These are phyloP conservation scores for Cephus pulcher DNA, from an alignment of 2,888 invertebrate genomes.

Conservation along the genomic window DNA sequence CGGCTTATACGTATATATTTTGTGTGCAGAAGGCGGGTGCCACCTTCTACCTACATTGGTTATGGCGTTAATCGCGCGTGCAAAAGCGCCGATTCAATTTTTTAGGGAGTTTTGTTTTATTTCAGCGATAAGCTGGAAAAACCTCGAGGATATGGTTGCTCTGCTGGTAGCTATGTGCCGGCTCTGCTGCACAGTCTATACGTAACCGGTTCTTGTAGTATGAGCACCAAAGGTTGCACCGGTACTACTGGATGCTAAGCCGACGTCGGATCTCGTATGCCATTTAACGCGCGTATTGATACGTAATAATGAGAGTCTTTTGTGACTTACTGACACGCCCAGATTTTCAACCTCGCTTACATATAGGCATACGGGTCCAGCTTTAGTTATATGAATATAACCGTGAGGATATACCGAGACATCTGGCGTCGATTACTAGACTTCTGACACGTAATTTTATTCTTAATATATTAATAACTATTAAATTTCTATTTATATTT, in stretches of 20 bases:
- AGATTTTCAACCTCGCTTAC: neutral
- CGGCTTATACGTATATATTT: neutral
- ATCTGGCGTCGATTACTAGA: too few relatives aligned
- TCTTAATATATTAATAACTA: neutral
- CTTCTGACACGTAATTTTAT: too few relatives aligned
- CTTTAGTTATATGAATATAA: neutral
- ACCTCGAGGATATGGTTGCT: neutral
- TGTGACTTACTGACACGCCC: conserved; percentile 32
- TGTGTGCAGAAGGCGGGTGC: neutral
- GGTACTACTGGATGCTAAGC: neutral
- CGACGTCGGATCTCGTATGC: conserved; percentile 16
- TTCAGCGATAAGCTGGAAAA: neutral
- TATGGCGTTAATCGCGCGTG: neutral
- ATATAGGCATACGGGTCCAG: neutral
- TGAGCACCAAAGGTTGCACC: neutral
- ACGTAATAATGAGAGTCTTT: conserved; percentile 60
- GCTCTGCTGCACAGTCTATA: neutral
- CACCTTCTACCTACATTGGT: neutral
- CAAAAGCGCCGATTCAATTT: conserved; percentile 1
- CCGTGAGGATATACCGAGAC: neutral
- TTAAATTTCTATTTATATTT: neutral
- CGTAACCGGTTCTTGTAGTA: neutral
- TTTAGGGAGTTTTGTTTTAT: conserved; percentile 6
- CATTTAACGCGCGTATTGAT: conserved; percentile 57
- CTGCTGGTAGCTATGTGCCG: neutral